phyloP scores from a whole-genome alignment of 2,113 vertebrate species.

The Xerus inauris region DNA sequence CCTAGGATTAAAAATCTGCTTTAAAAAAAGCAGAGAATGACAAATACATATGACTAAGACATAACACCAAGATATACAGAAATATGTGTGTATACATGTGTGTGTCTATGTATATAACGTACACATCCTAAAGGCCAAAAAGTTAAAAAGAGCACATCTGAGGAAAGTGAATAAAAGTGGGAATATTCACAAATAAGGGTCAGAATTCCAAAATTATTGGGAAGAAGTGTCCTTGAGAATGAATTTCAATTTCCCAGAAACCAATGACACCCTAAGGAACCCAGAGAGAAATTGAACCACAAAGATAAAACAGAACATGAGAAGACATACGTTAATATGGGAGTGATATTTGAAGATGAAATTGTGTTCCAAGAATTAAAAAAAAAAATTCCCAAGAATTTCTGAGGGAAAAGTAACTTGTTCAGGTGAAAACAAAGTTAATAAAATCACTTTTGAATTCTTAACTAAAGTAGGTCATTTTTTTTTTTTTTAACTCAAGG shows the following conservation, averaged over 20 bases:
- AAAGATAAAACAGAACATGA: background rate
- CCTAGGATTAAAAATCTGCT: background rate
- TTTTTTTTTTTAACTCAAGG: too few relatives aligned
- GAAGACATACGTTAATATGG: background rate
- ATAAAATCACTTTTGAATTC: slow-evolving; percentile 42
- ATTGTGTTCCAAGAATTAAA: slow-evolving; percentile 4
- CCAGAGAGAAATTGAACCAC: background rate
- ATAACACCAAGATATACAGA: background rate
- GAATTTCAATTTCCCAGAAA: background rate
- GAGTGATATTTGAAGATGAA: background rate
- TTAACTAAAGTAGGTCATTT: slow-evolving; percentile 26
- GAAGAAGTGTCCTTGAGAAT: background rate
- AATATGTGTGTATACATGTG: background rate
- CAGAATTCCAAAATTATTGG: slow-evolving; percentile 6
- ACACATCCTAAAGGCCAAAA: background rate
- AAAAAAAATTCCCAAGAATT: slow-evolving; percentile 50
- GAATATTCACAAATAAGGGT: background rate
- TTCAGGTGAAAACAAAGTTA: background rate
- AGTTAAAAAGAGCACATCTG: background rate
- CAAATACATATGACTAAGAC: background rate
- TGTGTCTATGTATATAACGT: background rate
- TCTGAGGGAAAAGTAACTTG: slow-evolving; percentile 26
- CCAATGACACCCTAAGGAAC: background rate
- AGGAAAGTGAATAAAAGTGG: slow-evolving; percentile 29
- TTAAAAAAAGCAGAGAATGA: background rate